These are phyloP conservation scores for Aplochiton taeniatus DNA, from an alignment of 2,797 vertebrate genomes.

Conservation along the genomic window DNA sequence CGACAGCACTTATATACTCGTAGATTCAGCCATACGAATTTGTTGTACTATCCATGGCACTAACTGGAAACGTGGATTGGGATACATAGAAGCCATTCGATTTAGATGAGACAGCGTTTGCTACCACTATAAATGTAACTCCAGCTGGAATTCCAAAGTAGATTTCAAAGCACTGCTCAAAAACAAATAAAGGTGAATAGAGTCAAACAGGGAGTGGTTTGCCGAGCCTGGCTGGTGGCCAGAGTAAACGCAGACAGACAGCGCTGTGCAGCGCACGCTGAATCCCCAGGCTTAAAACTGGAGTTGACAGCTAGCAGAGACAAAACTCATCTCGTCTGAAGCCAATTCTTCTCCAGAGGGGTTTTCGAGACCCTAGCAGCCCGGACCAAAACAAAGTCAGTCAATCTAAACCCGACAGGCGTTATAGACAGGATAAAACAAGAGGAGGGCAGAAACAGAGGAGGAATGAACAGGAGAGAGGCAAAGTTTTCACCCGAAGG, in stretches of 20 bases:
- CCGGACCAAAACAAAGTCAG: slow-evolving; percentile 59
- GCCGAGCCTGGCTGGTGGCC: slow-evolving; percentile 29
- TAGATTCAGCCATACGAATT: no score
- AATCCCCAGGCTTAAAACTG: slow-evolving; percentile 50
- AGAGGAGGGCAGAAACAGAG: slow-evolving; percentile 10
- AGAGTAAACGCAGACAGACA: slow-evolving; percentile 31
- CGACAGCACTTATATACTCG: no score
- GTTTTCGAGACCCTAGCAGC: slow-evolving; percentile 47
- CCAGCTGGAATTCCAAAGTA: slow-evolving; percentile 23
- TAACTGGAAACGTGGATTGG: no score
- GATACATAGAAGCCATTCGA: no score
- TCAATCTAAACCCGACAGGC: slow-evolving; percentile 64
- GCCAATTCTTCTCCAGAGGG: slow-evolving; percentile 61
- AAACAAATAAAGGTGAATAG: slow-evolving; percentile 41
- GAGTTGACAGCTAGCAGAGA: slow-evolving; percentile 48
- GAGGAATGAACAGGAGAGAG: slow-evolving; percentile 16
- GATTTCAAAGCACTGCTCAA: slow-evolving; percentile 17
- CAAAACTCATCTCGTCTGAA: slow-evolving; percentile 66
- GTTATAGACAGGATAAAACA: slow-evolving; percentile 46
- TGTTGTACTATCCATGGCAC: no score
- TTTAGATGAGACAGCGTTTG: slow-evolving; percentile 9
- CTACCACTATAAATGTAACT: slow-evolving; percentile 2
- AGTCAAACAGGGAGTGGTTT: slow-evolving; percentile 39
- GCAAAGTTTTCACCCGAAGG: slow-evolving; percentile 4
- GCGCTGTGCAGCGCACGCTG: slow-evolving; percentile 27